Base-by-base conservation (phyloP, 2,797 vertebrate genomes). In the Pitangus sulphuratus region DNA sequence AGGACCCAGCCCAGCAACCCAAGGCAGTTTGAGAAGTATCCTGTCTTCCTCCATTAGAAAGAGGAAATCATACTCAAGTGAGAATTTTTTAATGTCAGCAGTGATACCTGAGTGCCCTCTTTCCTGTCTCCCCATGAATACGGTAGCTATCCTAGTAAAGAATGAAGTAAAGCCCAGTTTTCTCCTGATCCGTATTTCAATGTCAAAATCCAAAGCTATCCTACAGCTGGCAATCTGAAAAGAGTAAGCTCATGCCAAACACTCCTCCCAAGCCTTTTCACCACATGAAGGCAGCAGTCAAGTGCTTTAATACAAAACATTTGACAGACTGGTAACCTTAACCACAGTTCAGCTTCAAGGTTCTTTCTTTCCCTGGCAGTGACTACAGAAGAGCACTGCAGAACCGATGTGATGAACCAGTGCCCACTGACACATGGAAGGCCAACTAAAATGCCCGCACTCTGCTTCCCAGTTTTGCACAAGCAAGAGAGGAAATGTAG, bases 131-230 rank as follows among this genome's bases (percentile, higher is more conserved):
- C 31, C 39, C n/a, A 3, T 28, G 30, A 71, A 26, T 45, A 20
- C 0, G 3, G 35, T 47, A 89, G 21, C 33, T 74, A 28, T 77
- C 12, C 56, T 70, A 60, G 31, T 77, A 75, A 72, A 25, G 16
- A 15, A 12, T 48, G 31, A 57, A 90, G 30, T 66, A 71, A 89
- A 87, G n/a, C 21, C 39, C 31, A 14, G 1, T 80, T 83, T 92
- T 37, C 33, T 92, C 56, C 45, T 30, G 4, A 61, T 53, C 53
- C 8, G 2, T 37, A n/a, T 44, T 83, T 58, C 40, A 47, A 3
- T 62, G 89, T 80, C 78, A 66, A 90, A 91, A 60, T 68, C 53
- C 30, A 62, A 84, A 94, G 37, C 61, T 64, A 9, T 57, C 26
- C 15, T 40, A 20, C 31, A 87, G 51, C 39, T 81, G 57, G 18